These are phyloP conservation scores for Girardia tigrina DNA, from an alignment of 2,888 invertebrate genomes.

Conservation along the genomic window DNA sequence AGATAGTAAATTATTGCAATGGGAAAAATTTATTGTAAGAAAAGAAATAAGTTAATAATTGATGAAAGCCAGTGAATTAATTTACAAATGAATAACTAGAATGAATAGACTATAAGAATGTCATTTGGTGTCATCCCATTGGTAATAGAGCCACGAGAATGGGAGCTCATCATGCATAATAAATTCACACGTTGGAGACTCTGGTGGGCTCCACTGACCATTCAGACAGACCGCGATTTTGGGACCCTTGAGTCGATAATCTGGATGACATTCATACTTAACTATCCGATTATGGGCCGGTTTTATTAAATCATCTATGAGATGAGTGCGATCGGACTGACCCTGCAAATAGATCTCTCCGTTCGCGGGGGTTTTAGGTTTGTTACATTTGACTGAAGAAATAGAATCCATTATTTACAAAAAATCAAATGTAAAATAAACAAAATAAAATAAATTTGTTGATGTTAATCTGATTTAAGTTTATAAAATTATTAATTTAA, in stretches of 20 bases:
- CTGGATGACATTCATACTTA: conserved; percentile 84
- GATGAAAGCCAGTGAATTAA: too few relatives aligned
- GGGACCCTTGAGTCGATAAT: conserved; percentile 70
- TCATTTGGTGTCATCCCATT: not conserved
- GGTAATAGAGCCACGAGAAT: conserved; percentile 27
- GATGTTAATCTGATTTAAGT: too few relatives aligned
- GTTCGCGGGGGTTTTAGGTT: conserved; percentile 1
- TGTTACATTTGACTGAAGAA: conserved; percentile 28
- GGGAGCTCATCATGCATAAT: conserved; percentile 31
- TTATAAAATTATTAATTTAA: too few relatives aligned
- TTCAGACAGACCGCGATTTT: conserved; percentile 82
- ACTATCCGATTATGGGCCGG: conserved; percentile 38
- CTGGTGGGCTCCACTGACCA: conserved; percentile 72
- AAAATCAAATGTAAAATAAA: too few relatives aligned
- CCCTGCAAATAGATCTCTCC: conserved; percentile 29
- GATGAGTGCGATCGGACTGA: not conserved
- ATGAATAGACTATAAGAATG: too few relatives aligned
- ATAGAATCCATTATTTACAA: too few relatives aligned
- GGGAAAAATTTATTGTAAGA: too few relatives aligned
- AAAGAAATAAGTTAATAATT: too few relatives aligned
- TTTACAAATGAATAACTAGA: too few relatives aligned
- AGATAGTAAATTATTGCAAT: too few relatives aligned
- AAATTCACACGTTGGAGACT: conserved; percentile 14
- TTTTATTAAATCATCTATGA: not conserved
- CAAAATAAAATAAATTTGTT: too few relatives aligned